Conservation (phyloP, 1,140 invertebrate genomes). For the Trichonephila clavata region DNA sequence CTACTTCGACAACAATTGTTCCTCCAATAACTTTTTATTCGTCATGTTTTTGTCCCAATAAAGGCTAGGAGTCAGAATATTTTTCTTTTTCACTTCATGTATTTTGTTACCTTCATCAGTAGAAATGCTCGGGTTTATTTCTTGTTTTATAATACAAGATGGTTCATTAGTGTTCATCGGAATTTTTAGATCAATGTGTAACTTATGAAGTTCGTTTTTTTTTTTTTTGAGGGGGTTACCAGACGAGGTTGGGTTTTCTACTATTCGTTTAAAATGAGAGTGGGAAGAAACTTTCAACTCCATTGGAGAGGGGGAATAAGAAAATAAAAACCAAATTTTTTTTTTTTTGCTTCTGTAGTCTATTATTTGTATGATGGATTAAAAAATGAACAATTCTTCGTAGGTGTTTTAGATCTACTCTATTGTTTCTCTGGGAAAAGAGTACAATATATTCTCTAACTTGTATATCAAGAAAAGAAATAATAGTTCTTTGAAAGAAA, state of each 20-base stretch:
- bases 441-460: not conserved
- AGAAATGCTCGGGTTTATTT: not conserved
- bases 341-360: not conserved
- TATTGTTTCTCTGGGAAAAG: not conserved
- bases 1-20: constrained; percentile 1
- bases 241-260: too few relatives aligned
- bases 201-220: not conserved
- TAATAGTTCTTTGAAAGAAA: too few relatives aligned
- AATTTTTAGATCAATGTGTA: not conserved
- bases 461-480: not conserved
- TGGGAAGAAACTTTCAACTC: too few relatives aligned
- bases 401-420: not conserved
- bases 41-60: not conserved
- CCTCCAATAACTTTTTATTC: not conserved
- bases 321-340: not conserved
- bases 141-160: not conserved
- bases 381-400: not conserved
- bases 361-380: not conserved
- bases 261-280: too few relatives aligned
- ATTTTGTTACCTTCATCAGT: not conserved
- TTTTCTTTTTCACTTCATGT: not conserved
- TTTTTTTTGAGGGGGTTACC: not conserved
- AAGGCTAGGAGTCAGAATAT: not conserved
- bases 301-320: too few relatives aligned
- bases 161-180: not conserved